Evolutionary conservation across 2,888 invertebrate genomes (phyloP).

Genomic region (Chloroclystis v-ata): DNA sequence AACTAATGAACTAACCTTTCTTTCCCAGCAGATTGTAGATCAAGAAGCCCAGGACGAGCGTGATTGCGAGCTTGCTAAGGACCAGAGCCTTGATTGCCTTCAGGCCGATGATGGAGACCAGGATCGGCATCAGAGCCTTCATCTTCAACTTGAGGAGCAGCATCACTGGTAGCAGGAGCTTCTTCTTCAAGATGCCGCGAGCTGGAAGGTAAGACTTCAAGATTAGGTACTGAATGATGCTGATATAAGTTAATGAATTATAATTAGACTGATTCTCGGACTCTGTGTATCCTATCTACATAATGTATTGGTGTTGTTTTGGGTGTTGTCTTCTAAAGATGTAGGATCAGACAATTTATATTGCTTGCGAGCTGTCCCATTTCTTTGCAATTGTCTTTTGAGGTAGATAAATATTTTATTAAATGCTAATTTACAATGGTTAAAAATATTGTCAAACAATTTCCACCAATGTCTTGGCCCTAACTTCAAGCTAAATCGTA

Average conservation of each 20-base stretch:
- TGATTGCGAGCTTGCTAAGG: slow-evolving; percentile 89
- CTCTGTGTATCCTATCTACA: too few relatives aligned
- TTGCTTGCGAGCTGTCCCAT: too few relatives aligned
- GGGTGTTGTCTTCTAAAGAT: too few relatives aligned
- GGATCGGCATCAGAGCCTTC: slow-evolving; percentile 90
- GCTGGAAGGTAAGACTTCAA: slow-evolving; percentile 65
- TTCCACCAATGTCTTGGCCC: too few relatives aligned
- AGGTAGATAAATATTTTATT: too few relatives aligned
- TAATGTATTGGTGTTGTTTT: too few relatives aligned
- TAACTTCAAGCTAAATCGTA: too few relatives aligned
- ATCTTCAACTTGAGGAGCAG: slow-evolving; percentile 89
- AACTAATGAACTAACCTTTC: slow-evolving; percentile 76
- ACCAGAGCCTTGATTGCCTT: slow-evolving; percentile 91
- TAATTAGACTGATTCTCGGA: too few relatives aligned
- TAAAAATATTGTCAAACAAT: too few relatives aligned
- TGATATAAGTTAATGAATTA: background rate
- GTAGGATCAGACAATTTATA: too few relatives aligned
- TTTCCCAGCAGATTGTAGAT: slow-evolving; percentile 85
- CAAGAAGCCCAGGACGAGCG: slow-evolving; percentile 88
- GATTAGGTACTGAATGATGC: background rate
- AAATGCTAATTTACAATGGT: too few relatives aligned
- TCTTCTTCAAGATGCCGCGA: slow-evolving; percentile 89
- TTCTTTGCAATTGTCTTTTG: too few relatives aligned
- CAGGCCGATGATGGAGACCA: slow-evolving; percentile 86
- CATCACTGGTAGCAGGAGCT: slow-evolving; percentile 87